Conservation (phyloP, 2,888 invertebrate genomes). For the Trissolcus japonicus region DNA sequence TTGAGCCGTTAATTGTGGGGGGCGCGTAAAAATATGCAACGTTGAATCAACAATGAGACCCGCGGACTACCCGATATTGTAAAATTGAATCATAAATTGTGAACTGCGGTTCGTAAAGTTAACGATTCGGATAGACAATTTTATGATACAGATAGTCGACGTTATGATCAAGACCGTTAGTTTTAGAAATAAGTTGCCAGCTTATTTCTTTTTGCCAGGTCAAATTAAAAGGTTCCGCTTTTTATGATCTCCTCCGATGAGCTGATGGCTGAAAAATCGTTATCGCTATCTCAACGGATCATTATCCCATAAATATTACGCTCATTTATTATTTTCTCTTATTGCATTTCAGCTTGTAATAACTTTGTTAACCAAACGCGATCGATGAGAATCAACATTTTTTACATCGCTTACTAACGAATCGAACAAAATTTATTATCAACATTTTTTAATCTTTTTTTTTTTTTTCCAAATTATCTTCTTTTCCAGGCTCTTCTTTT, state of each 20-base stretch:
- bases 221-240: constrained; percentile 26
- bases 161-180: constrained; percentile 39
- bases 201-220: too few relatives aligned
- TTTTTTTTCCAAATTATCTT: too few relatives aligned
- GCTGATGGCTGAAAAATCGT: constrained; percentile 4
- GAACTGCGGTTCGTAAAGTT: constrained; percentile 21
- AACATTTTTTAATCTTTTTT: too few relatives aligned
- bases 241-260: constrained; percentile 3
- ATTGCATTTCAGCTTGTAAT: background rate
- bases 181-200: constrained; percentile 27
- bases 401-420: background rate
- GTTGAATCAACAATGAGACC: too few relatives aligned
- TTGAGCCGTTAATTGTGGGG: too few relatives aligned
- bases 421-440: too few relatives aligned
- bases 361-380: constrained; percentile 7
- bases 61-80: constrained; percentile 12
- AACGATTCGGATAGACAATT: constrained; percentile 41
- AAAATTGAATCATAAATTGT: constrained; percentile 37
- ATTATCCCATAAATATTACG: constrained; percentile 4
- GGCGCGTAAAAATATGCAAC: too few relatives aligned
- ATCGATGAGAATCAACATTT: background rate
- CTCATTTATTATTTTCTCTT: constrained; percentile 7
- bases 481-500: background rate
- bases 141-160: constrained; percentile 30
- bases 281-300: constrained; percentile 10